Evolutionary conservation across 2,797 vertebrate species (phyloP).

Genomic region (Lepus townsendii): DNA sequence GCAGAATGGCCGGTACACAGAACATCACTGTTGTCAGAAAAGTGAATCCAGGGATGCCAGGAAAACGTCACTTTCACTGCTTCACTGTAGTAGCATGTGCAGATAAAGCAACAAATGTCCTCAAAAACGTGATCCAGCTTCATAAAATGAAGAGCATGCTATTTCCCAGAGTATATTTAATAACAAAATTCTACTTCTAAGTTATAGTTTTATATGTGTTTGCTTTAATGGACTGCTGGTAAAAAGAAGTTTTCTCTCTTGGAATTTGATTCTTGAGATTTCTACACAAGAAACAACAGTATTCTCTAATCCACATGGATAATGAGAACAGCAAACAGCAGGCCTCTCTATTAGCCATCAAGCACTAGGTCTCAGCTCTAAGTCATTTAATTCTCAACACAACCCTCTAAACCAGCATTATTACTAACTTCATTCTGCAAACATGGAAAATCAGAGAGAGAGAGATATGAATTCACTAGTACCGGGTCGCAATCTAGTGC

Average conservation of each 20-base stretch:
- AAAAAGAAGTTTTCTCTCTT: constrained; percentile 31
- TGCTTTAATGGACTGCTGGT: constrained; percentile 53
- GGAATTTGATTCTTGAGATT: constrained; percentile 27
- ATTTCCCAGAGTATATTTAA: constrained; percentile 39
- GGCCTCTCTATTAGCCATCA: background rate
- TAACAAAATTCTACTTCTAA: constrained; percentile 32
- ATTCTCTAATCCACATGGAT: background rate
- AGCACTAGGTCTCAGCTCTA: constrained; percentile 29
- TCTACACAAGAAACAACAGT: constrained; percentile 40
- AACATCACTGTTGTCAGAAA: background rate
- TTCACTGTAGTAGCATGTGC: constrained; percentile 41
- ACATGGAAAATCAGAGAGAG: background rate
- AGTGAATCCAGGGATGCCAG: background rate
- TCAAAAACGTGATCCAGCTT: background rate
- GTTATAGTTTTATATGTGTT: constrained; percentile 33
- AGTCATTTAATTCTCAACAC: constrained; percentile 39
- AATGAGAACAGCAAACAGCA: constrained; percentile 37
- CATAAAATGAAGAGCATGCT: constrained; percentile 24
- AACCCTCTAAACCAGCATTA: background rate
- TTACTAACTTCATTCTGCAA: constrained; percentile 3
- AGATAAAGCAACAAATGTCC: constrained; percentile 45
- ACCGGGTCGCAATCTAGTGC: background rate
- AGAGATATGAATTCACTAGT: background rate
- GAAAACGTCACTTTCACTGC: constrained; percentile 32
- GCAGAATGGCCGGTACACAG: background rate